Evolutionary conservation across 1,140 invertebrate genomes (phyloP), one percentile per base, ranked within the genome.

Genomic region (Hylaeus anthracinus): DNA sequence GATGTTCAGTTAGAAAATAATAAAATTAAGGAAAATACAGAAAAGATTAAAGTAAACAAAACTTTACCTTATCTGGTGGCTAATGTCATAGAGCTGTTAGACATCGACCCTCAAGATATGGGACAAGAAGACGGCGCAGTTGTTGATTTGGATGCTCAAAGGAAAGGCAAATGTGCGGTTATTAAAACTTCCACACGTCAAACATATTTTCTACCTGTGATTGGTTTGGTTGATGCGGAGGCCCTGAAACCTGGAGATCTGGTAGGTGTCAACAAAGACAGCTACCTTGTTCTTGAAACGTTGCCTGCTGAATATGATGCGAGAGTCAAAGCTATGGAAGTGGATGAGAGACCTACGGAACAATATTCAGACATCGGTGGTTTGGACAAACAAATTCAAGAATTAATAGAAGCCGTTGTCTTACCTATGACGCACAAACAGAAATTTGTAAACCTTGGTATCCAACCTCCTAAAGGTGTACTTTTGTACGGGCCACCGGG

Each of bases 31-130:
- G 98, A 99, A 91, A 99, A 99, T 90, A 99, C 98, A 14, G 98
- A 99, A 91, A 99, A 99, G 91, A 99, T 99, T 83, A 99, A 99
- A 96, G 98, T 99, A 1, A 99, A 99, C 93, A 99, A 99, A 94
- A 99, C 98, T 0, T 94, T 99, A 45, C 99, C 99, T 0, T 99
- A 99, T 92, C 94, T 99, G 53, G 99, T 99, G 1, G 99, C 99
- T 1, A 99, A 99, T 94, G 99, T 99, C 1, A 99, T 99, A 86
- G 99, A 99, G 94, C 93, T 99, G 2, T 93, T 99, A 14, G 99
- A 99, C 92, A 97, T 99, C n/a, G 98, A 98, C 91, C 98, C 98
- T 14, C 98, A 99, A 93, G 99, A 99, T 91, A 96, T 96, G 85
- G 98, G 98, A 64, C 98, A 99, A 91, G 98, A 99, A 93, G 99